Percentiles rank a stretch among this genome's conserved stretches.
Conservation (phyloP, 2,797 vertebrate species). For the Pangasius krempfi region DNA sequence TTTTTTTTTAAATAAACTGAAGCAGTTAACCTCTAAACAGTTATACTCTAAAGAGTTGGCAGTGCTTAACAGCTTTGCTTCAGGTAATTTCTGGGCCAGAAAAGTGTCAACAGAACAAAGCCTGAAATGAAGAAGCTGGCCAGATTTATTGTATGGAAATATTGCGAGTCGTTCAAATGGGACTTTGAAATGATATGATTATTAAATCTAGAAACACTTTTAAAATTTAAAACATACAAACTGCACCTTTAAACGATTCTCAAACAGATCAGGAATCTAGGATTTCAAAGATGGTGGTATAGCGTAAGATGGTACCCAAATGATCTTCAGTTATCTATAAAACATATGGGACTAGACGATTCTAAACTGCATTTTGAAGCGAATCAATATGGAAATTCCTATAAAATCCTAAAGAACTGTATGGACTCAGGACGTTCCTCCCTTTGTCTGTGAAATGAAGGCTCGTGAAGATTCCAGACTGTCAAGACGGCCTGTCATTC, state of each 20-base stretch:
- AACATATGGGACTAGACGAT: conserved; percentile 2
- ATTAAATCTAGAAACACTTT: background rate
- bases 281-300: background rate
- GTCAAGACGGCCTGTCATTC: conserved; percentile 85
- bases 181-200: background rate
- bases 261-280: background rate
- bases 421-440: background rate
- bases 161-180: background rate
- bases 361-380: background rate
- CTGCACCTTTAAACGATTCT: background rate
- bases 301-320: background rate
- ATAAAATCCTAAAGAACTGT: background rate
- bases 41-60: background rate
- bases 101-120: conserved; percentile 3
- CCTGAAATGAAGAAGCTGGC: background rate
- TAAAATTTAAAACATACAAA: background rate
- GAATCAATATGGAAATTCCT: conserved; percentile 5
- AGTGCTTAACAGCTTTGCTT: background rate
- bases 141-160: background rate
- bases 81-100: background rate
- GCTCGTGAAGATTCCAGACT: conserved; percentile 92
- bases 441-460: conserved; percentile 66
- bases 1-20: too few relatives aligned
- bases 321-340: background rate
- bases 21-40: background rate